phyloP scores from a whole-genome alignment of 2,888 invertebrate genomes.

The Ptilodon capucinus region DNA sequence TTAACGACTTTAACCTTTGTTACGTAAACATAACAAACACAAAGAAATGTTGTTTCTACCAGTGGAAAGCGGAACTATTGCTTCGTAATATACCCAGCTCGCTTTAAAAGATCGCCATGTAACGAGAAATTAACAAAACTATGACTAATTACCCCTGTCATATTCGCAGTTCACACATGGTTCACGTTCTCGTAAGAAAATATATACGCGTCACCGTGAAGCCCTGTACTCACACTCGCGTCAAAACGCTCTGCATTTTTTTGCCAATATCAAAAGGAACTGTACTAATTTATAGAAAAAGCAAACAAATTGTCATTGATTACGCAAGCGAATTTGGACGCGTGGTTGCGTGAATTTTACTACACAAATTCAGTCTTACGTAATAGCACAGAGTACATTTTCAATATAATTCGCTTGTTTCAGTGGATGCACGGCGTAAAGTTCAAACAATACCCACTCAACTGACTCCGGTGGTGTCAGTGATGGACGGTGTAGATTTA shows the following conservation, averaged over 20 bases:
- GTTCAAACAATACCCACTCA: conserved; percentile 33
- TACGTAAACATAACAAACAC: background rate
- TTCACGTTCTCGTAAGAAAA: conserved; percentile 13
- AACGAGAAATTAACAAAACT: conserved; percentile 1
- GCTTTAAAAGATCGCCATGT: background rate
- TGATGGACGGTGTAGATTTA: conserved; percentile 53
- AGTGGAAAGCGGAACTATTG: background rate
- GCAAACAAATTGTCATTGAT: too few relatives aligned
- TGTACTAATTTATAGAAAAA: too few relatives aligned
- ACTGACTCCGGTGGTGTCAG: conserved; percentile 34
- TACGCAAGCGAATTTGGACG: too few relatives aligned
- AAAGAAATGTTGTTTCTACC: background rate
- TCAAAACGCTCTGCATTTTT: too few relatives aligned
- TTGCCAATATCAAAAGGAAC: too few relatives aligned
- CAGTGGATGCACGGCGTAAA: too few relatives aligned
- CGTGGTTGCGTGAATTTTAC: too few relatives aligned
- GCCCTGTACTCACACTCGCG: too few relatives aligned
- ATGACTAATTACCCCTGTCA: conserved; percentile 17
- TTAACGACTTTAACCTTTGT: background rate
- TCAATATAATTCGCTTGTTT: too few relatives aligned
- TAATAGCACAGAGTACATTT: too few relatives aligned
- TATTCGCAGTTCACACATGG: conserved; percentile 23
- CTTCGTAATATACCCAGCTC: background rate
- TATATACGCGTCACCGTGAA: conserved; percentile 18
- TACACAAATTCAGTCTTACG: too few relatives aligned